Evolutionary conservation across 2,888 invertebrate genomes (phyloP), one percentile per base, ranked within the genome.

Genomic region (Dorcus hopei): DNA sequence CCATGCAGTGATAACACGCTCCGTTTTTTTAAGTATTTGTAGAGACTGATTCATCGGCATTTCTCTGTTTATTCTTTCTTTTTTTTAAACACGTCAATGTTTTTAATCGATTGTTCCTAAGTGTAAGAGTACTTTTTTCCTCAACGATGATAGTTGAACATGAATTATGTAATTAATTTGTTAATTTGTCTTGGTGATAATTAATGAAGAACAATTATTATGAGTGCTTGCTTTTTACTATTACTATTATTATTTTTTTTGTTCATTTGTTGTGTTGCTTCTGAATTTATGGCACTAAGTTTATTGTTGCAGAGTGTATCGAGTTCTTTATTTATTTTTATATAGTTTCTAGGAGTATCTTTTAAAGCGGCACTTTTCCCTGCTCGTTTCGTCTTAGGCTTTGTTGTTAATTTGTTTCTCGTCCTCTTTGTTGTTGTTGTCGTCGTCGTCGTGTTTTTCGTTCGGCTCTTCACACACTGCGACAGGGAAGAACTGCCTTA

Each of bases 271-370:
- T 26, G 48, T 55, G 41, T 33, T 16, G 55, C 49, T 49, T 55
- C 23, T 33, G 41, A 33, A 39, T 49, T 49, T 16, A 50, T 40
- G 58, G 58, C 58, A 54, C 54, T 58, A 58, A 49, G 54, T 49
- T 58, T 58, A 54, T 58, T 58, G 58, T 58, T 58, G 54, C 14
- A 49, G 33, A 49, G 14, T 39, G 43, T 49, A 54, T 49, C 23
- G 39, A 49, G 39, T 55, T 39, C 16, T 60, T 51, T 49, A 60
- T 49, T 53, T 60, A 57, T 57, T 57, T 57, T 53, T 60, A 57
- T 41, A 53, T 60, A 55, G 49, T 49, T 33, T 5, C 14, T 49
- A 49, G 49, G 33, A 2, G 49, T 49, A 11, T n/a, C 8, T 49
- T 55, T 55, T 55, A 41, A 26, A 50, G 33, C 16, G 26, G 11